Percentiles rank a stretch among this genome's conserved stretches.
phyloP scores from a whole-genome alignment of 2,888 invertebrate genomes.

The Pheosia tremula region DNA sequence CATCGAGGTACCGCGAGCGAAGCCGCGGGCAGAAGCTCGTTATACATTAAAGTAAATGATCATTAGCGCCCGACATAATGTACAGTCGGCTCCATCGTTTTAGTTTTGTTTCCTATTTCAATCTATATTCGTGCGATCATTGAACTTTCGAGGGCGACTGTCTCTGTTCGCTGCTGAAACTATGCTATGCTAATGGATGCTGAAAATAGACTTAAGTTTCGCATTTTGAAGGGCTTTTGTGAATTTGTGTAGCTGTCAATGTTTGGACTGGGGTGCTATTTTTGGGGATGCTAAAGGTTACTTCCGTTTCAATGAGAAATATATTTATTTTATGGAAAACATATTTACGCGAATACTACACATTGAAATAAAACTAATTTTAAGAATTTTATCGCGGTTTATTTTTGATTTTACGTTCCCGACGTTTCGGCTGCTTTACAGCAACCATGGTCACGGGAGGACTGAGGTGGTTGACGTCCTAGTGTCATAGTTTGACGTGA shows the following conservation, averaged over 20 bases:
- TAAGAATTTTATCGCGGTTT: too few species aligned
- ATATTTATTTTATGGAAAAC: too few species aligned
- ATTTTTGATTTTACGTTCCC: too few species aligned
- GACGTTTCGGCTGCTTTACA: too few species aligned
- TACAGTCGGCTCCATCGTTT: slow-evolving; percentile 23
- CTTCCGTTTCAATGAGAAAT: neutral
- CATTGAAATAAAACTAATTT: too few species aligned
- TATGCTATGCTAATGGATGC: slow-evolving; percentile 7
- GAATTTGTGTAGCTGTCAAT: neutral
- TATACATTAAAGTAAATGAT: neutral
- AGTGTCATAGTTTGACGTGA: too few species aligned
- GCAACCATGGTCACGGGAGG: too few species aligned
- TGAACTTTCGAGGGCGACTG: slow-evolving; percentile 37
- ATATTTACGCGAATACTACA: too few species aligned
- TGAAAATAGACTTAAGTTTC: neutral
- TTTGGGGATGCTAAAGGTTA: neutral
- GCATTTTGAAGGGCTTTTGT: neutral
- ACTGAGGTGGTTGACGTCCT: too few species aligned
- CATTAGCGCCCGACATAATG: slow-evolving; percentile 21
- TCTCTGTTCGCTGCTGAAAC: slow-evolving; percentile 17
- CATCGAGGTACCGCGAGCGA: too few species aligned
- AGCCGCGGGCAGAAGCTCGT: too few species aligned
- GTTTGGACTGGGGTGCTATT: neutral
- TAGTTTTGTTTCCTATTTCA: slow-evolving; percentile 42
- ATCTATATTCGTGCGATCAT: slow-evolving; percentile 47